Percentiles rank a stretch among this genome's conserved stretches.
Evolutionary conservation across 2,797 vertebrate genomes (phyloP).

Genomic region (Chloroceryle amazona): DNA sequence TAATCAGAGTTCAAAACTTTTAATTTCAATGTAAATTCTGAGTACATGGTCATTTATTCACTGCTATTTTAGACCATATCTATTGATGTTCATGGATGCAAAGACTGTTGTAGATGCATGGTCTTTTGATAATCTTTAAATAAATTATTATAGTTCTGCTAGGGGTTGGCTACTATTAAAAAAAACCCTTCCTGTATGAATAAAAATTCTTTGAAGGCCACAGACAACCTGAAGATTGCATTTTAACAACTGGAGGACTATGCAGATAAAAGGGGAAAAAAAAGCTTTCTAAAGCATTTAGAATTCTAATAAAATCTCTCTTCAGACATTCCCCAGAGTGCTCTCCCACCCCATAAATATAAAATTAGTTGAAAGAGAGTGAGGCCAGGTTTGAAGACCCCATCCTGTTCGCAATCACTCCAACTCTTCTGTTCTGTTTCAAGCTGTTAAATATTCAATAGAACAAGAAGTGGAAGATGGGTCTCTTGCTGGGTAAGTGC

Average conservation of each 20-base stretch:
- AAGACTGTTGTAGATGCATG: not conserved
- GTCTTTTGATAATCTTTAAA: not conserved
- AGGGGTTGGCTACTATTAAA: not conserved
- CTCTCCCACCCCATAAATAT: not conserved
- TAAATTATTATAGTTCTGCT: not conserved
- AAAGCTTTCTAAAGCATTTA: not conserved
- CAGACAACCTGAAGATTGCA: not conserved
- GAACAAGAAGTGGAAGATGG: not conserved
- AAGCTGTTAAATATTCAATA: not conserved
- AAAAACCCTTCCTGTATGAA: not conserved
- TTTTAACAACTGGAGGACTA: not conserved
- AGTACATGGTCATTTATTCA: not conserved
- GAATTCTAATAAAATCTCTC: not conserved
- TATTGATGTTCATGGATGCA: not conserved
- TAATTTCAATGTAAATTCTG: not conserved
- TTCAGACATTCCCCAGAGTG: not conserved
- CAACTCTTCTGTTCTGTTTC: not conserved
- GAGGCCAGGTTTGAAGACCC: not conserved
- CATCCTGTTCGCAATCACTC: not conserved
- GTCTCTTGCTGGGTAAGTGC: not conserved
- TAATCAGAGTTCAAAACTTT: not conserved
- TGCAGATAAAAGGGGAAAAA: not conserved
- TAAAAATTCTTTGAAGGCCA: not conserved
- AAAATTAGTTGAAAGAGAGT: not conserved
- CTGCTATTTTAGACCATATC: not conserved